Percentiles rank a stretch among this genome's conserved stretches.
phyloP scores from a whole-genome alignment of 2,113 vertebrate genomes.

The Lynx canadensis region DNA sequence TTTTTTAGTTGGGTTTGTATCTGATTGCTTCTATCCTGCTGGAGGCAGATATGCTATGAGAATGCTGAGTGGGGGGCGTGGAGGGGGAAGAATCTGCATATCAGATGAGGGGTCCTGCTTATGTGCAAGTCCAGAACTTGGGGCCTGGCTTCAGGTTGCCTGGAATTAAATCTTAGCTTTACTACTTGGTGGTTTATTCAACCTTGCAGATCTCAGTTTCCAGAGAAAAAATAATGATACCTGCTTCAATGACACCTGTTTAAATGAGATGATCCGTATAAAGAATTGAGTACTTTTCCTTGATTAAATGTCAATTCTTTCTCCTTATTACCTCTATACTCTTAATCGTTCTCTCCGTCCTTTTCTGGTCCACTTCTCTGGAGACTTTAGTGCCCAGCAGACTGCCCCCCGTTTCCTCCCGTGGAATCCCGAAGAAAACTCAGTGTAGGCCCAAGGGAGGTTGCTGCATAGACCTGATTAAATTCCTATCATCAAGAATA shows the following conservation, averaged over 20 bases:
- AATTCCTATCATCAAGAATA: not conserved
- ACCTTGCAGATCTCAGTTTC: not conserved
- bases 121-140: no score
- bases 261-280: not conserved
- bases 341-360: not conserved
- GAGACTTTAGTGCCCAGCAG: not conserved
- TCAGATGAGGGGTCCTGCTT: fast-evolving
- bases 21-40: not conserved
- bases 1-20: not conserved
- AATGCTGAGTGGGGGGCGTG: not conserved
- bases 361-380: not conserved
- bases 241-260: not conserved
- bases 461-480: not conserved
- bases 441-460: not conserved
- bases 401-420: not conserved
- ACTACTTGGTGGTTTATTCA: not conserved
- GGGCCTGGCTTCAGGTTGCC: not conserved
- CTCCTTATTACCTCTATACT: not conserved
- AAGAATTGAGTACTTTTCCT: not conserved
- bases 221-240: not conserved
- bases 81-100: not conserved
- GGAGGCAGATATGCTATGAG: no score
- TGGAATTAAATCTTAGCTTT: not conserved
- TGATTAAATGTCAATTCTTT: not conserved
- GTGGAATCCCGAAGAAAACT: not conserved